These are phyloP conservation scores for Hemaris fuciformis DNA, from an alignment of 2,888 invertebrate species.

Conservation along the genomic window DNA sequence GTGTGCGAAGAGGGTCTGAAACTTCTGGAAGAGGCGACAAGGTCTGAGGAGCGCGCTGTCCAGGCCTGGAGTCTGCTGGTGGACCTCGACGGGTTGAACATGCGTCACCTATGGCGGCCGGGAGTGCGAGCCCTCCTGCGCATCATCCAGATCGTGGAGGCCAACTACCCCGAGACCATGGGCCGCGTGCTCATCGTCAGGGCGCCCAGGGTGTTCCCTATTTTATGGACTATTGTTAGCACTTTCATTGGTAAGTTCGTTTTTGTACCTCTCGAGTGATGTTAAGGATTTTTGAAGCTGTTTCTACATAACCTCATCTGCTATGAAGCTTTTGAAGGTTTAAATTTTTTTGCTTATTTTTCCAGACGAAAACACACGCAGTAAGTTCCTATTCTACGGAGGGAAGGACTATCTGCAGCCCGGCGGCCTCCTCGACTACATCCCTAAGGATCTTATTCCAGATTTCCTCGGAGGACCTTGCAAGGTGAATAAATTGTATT, in stretches of 20 bases:
- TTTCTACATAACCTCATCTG: background rate
- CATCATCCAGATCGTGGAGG: slow-evolving; percentile 88
- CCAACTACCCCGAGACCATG: slow-evolving; percentile 98
- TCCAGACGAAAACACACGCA: slow-evolving; percentile 94
- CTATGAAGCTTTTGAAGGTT: too few relatives aligned
- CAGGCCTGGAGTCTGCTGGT: slow-evolving; percentile 95
- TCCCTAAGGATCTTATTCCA: slow-evolving; percentile 91
- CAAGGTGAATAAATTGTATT: slow-evolving; percentile 80
- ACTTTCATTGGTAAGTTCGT: slow-evolving; percentile 89
- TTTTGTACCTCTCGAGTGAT: background rate
- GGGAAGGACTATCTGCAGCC: slow-evolving; percentile 91
- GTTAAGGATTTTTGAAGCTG: too few relatives aligned
- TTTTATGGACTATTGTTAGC: slow-evolving; percentile 96
- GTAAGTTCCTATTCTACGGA: slow-evolving; percentile 95
- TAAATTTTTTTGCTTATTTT: slow-evolving; percentile 8
- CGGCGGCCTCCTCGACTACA: slow-evolving; percentile 92
- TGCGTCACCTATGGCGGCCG: slow-evolving; percentile 97
- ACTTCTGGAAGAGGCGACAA: slow-evolving; percentile 92
- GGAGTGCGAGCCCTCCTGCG: slow-evolving; percentile 88
- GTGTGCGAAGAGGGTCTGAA: slow-evolving; percentile 95
- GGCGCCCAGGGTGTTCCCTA: slow-evolving; percentile 96
- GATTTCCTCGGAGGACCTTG: slow-evolving; percentile 96
- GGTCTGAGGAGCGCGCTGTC: slow-evolving; percentile 89
- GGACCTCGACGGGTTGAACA: slow-evolving; percentile 96
- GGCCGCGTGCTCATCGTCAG: slow-evolving; percentile 94